Percentiles rank a stretch among this genome's conserved stretches.
These are phyloP conservation scores for Threskiornis aethiopicus DNA, from an alignment of 2,797 vertebrate species.

Conservation along the genomic window DNA sequence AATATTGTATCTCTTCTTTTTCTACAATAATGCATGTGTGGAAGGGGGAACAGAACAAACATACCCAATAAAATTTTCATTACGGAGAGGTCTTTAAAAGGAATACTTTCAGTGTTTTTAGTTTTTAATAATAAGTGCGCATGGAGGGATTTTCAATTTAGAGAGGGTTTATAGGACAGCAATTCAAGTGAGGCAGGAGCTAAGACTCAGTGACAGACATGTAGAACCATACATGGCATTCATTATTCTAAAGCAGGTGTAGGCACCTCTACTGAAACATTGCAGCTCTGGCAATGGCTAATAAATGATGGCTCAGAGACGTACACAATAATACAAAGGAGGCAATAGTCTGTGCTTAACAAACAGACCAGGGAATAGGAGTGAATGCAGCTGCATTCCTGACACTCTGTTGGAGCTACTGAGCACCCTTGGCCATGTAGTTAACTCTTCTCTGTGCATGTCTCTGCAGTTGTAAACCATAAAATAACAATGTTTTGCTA, in stretches of 20 bases:
- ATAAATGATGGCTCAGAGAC: background rate
- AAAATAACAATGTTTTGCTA: background rate
- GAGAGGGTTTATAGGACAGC: background rate
- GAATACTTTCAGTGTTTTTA: background rate
- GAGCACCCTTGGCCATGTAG: no score
- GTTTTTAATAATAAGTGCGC: background rate
- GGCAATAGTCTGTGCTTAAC: background rate
- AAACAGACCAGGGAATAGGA: background rate
- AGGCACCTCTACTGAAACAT: background rate
- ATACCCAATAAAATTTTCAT: background rate
- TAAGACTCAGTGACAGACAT: background rate
- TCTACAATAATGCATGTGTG: background rate
- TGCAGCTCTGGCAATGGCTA: background rate
- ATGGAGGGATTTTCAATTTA: background rate
- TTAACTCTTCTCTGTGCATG: background rate
- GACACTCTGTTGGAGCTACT: background rate
- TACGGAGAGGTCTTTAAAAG: background rate
- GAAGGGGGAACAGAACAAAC: background rate
- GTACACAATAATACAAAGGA: background rate
- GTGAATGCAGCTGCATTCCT: background rate
- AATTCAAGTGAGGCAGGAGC: background rate
- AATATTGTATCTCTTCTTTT: background rate
- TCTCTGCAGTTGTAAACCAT: background rate
- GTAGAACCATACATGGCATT: background rate
- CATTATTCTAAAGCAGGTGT: background rate